Base-by-base conservation (phyloP, 2,888 invertebrate species). In the Brenthis hecate region DNA sequence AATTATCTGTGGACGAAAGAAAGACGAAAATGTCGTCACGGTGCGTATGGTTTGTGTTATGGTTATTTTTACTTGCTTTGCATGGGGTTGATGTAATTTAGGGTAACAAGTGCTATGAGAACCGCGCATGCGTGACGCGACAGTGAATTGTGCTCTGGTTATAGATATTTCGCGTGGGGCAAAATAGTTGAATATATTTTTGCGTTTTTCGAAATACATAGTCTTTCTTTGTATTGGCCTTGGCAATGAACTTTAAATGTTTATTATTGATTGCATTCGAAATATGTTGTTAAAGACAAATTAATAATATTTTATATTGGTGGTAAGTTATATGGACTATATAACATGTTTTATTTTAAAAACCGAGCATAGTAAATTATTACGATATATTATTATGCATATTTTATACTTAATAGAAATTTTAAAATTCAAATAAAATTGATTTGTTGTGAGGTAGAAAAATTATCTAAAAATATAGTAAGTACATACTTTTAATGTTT, bases 61-160 rank as follows among this genome's bases (percentile, higher is more conserved):
- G 53, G 62, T 36, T 89, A 89, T 90, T 90, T 90, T 87, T 86
- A 87, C 80, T 48, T 82, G 76, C 87, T 87, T 85, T 80, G 92
- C 91, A 90, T 92, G 92, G 91, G 92, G 92, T 88, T 77, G 73
- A 82, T 85, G 82, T 89, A 89, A 91, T 90, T 91, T 88, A 79
- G 88, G 86, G 85, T 86, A 86, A 85, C 88, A 87, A 90, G 90
- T 89, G 82, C 88, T 92, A 89, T 83, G 79, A 75, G 81, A 85
- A 82, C 84, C 86, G 88, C 90, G 91, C 92, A 92, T 91, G 92
- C 92, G 91, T 88, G 90, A 81, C 81, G 80, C 82, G 84, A 11
- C 87, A 89, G 88, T 86, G 85, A 83, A 82, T 19, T 78, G 75
- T 78, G 76, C 82, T 75, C 72, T 83, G 81, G 81, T 82, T 87